These are phyloP conservation scores for Syrphus vitripennis DNA, from an alignment of 2,888 invertebrate species.

Conservation along the genomic window DNA sequence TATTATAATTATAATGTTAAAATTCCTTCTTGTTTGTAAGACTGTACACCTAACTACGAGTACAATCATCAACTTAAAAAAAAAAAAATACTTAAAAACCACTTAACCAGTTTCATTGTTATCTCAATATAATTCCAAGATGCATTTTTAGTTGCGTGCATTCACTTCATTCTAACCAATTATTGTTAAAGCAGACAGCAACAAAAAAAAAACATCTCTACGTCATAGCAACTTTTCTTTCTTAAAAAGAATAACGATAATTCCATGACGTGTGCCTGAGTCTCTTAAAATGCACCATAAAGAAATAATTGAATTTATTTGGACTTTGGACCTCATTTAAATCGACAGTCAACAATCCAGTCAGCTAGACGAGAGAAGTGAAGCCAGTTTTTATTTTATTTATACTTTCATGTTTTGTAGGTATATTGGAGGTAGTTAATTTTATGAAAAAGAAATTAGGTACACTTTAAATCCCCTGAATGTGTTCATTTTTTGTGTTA, in stretches of 20 bases:
- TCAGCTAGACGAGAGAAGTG: slow-evolving; percentile 29
- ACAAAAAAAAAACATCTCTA: background rate
- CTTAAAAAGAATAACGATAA: background rate
- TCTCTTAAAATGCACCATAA: slow-evolving; percentile 19
- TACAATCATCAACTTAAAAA: background rate
- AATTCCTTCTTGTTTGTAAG: background rate
- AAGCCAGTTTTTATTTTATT: background rate
- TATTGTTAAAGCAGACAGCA: background rate
- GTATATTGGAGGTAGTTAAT: too few relatives aligned
- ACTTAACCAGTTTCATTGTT: slow-evolving; percentile 11
- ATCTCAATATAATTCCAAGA: background rate
- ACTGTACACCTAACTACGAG: background rate
- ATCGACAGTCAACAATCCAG: slow-evolving; percentile 39
- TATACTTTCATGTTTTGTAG: background rate
- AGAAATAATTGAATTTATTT: background rate
- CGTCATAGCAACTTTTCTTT: background rate
- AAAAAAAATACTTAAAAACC: background rate
- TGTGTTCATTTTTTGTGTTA: background rate
- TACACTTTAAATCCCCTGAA: background rate
- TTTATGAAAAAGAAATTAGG: background rate
- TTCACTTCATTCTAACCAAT: slow-evolving; percentile 21
- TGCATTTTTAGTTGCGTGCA: slow-evolving; percentile 17
- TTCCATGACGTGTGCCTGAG: slow-evolving; percentile 41
- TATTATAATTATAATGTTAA: too few relatives aligned
- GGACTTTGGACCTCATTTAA: slow-evolving; percentile 61